Percentiles rank a stretch among this genome's conserved stretches.
Evolutionary conservation across 1,140 invertebrate genomes (phyloP).

Genomic region (Procambarus clarkii): DNA sequence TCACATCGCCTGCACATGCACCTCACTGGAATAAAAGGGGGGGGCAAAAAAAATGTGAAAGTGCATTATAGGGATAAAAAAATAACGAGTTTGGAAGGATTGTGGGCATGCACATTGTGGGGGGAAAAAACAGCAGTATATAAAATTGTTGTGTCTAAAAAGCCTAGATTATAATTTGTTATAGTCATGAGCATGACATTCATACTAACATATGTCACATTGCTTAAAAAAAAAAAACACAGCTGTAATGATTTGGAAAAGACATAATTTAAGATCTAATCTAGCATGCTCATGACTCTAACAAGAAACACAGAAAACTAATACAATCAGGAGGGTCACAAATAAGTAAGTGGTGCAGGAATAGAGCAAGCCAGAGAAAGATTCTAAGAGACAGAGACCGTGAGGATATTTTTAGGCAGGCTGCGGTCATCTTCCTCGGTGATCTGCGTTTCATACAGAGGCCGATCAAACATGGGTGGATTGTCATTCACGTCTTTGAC

Average conservation of each 20-base stretch:
- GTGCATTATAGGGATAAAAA: constrained; percentile 40
- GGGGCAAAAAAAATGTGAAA: constrained; percentile 37
- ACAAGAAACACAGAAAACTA: constrained; percentile 47
- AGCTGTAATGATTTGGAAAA: not conserved
- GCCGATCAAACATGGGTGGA: constrained; percentile 90
- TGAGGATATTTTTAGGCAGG: constrained; percentile 92
- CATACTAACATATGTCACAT: not conserved
- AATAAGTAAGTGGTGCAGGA: constrained; percentile 51
- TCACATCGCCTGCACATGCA: constrained; percentile 65
- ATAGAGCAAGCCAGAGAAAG: constrained; percentile 45
- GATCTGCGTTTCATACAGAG: constrained; percentile 95
- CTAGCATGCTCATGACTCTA: constrained; percentile 15
- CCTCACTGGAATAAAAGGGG: constrained; percentile 62
- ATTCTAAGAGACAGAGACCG: constrained; percentile 80
- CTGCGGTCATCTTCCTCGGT: constrained; percentile 96
- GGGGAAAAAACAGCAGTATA: constrained; percentile 19
- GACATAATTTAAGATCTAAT: not conserved
- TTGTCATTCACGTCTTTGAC: constrained; percentile 97
- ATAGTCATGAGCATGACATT: constrained; percentile 36
- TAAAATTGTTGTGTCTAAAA: constrained; percentile 46
- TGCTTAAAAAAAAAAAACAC: not conserved
- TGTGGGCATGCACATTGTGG: constrained; percentile 20
- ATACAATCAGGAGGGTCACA: constrained; percentile 45
- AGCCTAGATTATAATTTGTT: constrained; percentile 41
- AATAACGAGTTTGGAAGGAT: constrained; percentile 15